phyloP scores from a whole-genome alignment of 1,140 invertebrate species.

The Calliopsis andreniformis region DNA sequence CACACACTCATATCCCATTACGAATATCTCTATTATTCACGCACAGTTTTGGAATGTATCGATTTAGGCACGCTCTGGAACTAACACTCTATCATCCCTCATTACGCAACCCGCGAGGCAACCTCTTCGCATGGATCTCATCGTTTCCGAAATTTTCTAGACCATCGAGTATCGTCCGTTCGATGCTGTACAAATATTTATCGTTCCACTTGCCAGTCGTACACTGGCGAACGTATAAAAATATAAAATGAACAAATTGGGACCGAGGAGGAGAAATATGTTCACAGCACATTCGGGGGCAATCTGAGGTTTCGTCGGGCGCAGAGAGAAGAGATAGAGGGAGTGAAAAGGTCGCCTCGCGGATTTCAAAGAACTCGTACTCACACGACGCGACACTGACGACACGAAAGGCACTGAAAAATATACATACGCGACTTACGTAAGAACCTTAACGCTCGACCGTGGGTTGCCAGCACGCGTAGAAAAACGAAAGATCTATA shows the following conservation, averaged over 20 bases:
- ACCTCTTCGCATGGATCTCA: neutral
- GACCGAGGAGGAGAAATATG: conserved; percentile 12
- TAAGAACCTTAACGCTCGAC: conserved; percentile 50
- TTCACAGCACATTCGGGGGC: conserved; percentile 9
- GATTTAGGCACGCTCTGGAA: conserved; percentile 49
- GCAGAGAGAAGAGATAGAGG: too few species aligned
- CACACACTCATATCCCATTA: conserved; percentile 46
- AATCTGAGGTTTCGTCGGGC: too few species aligned
- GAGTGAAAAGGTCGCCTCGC: conserved; percentile 8
- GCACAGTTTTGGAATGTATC: conserved; percentile 68
- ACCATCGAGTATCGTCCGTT: neutral
- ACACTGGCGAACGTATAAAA: neutral
- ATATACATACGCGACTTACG: conserved; percentile 47
- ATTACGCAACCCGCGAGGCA: neutral
- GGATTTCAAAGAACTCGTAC: neutral
- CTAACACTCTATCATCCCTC: conserved; percentile 35
- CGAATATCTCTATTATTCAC: conserved; percentile 11
- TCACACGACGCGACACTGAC: conserved; percentile 23
- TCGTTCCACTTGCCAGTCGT: neutral
- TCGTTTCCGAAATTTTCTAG: too few species aligned
- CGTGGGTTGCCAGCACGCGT: conserved; percentile 35
- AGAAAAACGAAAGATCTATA: conserved; percentile 46
- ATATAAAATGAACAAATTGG: neutral
- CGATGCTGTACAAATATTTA: conserved; percentile 17
- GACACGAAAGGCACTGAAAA: conserved; percentile 57